Evolutionary conservation across 2,888 invertebrate species (phyloP).

Genomic region (Volucella inflata): DNA sequence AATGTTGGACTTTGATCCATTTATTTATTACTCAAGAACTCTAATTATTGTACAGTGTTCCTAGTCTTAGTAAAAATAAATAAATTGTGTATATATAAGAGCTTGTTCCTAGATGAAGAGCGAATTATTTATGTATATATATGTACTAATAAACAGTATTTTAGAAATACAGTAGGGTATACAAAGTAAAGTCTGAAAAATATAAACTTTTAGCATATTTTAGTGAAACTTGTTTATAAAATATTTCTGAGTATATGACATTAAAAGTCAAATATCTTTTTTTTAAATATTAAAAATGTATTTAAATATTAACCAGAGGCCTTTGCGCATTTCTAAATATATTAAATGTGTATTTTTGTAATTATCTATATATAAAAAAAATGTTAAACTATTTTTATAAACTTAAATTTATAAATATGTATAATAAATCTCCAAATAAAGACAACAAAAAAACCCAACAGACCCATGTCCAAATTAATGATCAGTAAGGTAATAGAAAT

Average conservation of each 20-base stretch:
- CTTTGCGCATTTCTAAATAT: neutral
- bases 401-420: neutral
- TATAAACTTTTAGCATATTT: constrained; percentile 39
- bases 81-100: constrained; percentile 5
- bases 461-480: no score
- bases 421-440: constrained; percentile 3
- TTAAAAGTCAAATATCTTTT: constrained; percentile 9
- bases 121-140: neutral
- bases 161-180: constrained; percentile 58
- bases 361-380: neutral
- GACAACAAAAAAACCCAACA: neutral
- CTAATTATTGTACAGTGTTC: constrained; percentile 10
- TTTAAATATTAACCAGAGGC: neutral
- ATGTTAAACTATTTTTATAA: constrained; percentile 25
- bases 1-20: constrained; percentile 6
- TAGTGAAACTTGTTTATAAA: constrained; percentile 10
- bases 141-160: constrained; percentile 61
- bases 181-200: constrained; percentile 55
- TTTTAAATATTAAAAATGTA: constrained; percentile 2
- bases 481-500: no score
- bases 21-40: constrained; percentile 14
- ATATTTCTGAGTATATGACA: constrained; percentile 18
- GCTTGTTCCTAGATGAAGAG: neutral
- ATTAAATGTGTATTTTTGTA: constrained; percentile 7
- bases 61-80: constrained; percentile 38